Evolutionary conservation across 2,113 vertebrate genomes (phyloP).

Genomic region (Calyptomena viridis): DNA sequence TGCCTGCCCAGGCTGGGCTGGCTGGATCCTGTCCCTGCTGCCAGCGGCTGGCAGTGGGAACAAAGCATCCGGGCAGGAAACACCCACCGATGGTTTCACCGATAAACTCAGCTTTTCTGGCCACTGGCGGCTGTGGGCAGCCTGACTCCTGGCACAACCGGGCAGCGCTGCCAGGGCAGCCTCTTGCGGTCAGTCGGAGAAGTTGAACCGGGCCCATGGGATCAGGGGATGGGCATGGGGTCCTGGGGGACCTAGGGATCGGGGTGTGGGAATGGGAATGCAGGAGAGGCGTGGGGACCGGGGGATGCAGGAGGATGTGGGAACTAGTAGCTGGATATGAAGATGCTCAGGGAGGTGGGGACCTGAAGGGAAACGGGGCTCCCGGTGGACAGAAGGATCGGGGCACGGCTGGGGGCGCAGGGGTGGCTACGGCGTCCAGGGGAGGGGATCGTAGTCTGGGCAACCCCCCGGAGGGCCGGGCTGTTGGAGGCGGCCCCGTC

Average conservation of each 20-base stretch:
- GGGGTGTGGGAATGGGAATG: background rate
- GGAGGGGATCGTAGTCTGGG: background rate
- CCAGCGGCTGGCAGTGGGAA: background rate
- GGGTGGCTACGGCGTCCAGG: background rate
- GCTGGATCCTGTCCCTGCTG: background rate
- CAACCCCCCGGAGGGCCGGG: background rate
- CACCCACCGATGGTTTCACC: background rate
- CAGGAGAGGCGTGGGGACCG: too few species aligned
- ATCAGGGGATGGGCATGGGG: accelerated
- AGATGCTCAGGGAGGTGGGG: background rate
- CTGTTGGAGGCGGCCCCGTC: background rate
- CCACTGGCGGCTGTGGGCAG: background rate
- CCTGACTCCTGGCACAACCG: background rate
- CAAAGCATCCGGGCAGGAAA: background rate
- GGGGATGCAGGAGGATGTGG: background rate
- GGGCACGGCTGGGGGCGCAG: too few species aligned
- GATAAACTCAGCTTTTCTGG: background rate
- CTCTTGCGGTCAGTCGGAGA: background rate
- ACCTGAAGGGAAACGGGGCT: accelerated
- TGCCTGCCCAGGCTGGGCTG: background rate
- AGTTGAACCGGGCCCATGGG: background rate
- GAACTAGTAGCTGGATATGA: background rate
- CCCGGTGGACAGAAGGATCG: background rate
- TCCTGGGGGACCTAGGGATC: too few species aligned
- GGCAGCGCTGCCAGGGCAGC: background rate